These are phyloP conservation scores for Notechis scutatus DNA, from an alignment of 2,113 vertebrate genomes.

Conservation along the genomic window DNA sequence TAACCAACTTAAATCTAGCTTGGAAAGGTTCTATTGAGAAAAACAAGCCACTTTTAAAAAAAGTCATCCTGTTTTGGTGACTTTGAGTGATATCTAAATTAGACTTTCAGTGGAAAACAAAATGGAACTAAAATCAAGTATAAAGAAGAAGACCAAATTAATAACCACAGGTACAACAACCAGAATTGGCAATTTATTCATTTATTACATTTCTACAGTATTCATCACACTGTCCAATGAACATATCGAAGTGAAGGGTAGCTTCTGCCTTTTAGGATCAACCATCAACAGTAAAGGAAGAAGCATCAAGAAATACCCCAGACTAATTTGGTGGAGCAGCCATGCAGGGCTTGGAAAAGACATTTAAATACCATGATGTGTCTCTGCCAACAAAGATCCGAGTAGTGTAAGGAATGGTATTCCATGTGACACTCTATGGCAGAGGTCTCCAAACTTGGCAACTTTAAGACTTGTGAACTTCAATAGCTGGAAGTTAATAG, in stretches of 20 bases:
- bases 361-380: too few species aligned
- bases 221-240: neutral
- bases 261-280: neutral
- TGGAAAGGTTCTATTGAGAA: neutral
- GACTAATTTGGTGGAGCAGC: too few species aligned
- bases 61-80: neutral
- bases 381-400: too few species aligned
- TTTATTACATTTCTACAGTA: too few species aligned
- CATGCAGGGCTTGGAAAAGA: too few species aligned
- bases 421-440: too few species aligned
- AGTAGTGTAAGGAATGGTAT: too few species aligned
- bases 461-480: too few species aligned
- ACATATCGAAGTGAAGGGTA: neutral
- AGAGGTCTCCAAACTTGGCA: too few species aligned
- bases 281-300: too few species aligned
- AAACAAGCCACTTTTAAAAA: neutral
- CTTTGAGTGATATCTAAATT: neutral
- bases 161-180: neutral
- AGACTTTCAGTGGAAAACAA: neutral
- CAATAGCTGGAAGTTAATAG: too few species aligned
- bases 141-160: neutral
- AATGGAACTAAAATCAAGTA: neutral
- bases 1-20: neutral
- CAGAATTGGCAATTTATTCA: neutral
- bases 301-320: too few species aligned